These are phyloP conservation scores for Brotula barbata DNA, from an alignment of 2,797 vertebrate genomes.

Conservation along the genomic window DNA sequence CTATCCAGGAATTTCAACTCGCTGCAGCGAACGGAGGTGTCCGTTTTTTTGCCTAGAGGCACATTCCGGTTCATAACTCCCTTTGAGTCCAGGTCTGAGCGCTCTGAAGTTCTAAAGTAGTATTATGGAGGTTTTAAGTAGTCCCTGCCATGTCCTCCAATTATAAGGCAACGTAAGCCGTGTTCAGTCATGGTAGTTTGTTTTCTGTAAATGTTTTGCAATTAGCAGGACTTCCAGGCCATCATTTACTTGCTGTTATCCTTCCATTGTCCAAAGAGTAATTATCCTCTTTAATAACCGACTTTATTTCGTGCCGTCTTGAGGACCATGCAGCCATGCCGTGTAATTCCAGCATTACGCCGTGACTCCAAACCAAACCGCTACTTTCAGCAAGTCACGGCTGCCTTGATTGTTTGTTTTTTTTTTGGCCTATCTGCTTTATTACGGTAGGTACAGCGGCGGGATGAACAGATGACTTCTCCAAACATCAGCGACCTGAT, in stretches of 20 bases:
- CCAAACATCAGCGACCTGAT: too few relatives aligned
- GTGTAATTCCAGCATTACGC: constrained; percentile 13
- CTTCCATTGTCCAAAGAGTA: constrained; percentile 23
- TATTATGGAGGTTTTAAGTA: constrained; percentile 34
- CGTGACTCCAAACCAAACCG: constrained; percentile 1
- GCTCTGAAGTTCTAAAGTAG: constrained; percentile 22
- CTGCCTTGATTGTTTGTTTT: too few relatives aligned
- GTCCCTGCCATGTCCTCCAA: constrained; percentile 31
- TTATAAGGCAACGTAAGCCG: constrained; percentile 38
- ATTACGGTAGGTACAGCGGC: too few relatives aligned
- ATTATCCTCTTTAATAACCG: constrained; percentile 17
- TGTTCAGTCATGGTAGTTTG: constrained; percentile 43
- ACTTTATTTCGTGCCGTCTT: constrained; percentile 9
- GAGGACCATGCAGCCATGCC: neutral
- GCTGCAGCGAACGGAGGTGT: constrained; percentile 14
- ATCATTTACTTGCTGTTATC: constrained; percentile 25
- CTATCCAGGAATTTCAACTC: constrained; percentile 6
- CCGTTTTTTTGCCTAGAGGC: constrained; percentile 14
- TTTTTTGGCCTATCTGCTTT: too few relatives aligned
- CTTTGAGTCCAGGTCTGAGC: constrained; percentile 11
- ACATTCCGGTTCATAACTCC: constrained; percentile 17
- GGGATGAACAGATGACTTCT: too few relatives aligned
- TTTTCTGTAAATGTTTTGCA: constrained; percentile 34
- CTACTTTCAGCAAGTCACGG: constrained; percentile 3
- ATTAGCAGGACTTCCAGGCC: constrained; percentile 6